phyloP scores from a whole-genome alignment of 1,140 invertebrate species.

The Drosophila pruinosa region DNA sequence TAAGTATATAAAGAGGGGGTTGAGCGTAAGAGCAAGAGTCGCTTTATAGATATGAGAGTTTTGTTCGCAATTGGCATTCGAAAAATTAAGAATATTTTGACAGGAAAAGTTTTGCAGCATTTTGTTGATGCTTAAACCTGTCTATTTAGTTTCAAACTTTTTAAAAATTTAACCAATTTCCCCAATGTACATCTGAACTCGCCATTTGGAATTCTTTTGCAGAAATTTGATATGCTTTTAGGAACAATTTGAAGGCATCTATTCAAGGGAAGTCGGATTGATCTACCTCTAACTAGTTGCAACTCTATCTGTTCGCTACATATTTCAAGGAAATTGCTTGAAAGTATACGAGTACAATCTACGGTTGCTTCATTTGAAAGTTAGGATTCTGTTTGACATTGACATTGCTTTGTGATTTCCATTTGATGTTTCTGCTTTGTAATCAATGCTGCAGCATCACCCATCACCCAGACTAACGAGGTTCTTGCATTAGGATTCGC shows the following conservation, averaged over 20 bases:
- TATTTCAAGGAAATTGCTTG: too few relatives aligned
- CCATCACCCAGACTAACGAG: constrained; percentile 10
- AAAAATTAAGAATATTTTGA: constrained; percentile 21
- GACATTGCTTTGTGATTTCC: background rate
- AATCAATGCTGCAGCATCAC: constrained; percentile 5
- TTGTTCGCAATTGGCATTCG: constrained; percentile 15
- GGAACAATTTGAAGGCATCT: too few relatives aligned
- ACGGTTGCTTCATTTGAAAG: background rate
- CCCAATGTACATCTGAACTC: background rate
- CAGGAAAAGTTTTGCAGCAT: constrained; percentile 19
- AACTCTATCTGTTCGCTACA: background rate
- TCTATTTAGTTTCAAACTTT: constrained; percentile 2
- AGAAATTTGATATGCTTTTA: background rate
- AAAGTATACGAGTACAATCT: too few relatives aligned
- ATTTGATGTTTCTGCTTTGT: constrained; percentile 15
- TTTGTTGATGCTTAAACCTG: constrained; percentile 8
- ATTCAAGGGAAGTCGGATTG: background rate
- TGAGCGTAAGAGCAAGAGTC: background rate
- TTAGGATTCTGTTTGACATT: background rate
- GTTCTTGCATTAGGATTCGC: constrained; percentile 11
- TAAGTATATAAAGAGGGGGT: background rate
- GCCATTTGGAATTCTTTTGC: background rate
- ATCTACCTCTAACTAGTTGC: background rate
- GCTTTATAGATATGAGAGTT: constrained; percentile 5
- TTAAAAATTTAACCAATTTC: background rate